These are phyloP conservation scores for Kryphioiulus occultus DNA, from an alignment of 2,888 invertebrate genomes.

Conservation along the genomic window DNA sequence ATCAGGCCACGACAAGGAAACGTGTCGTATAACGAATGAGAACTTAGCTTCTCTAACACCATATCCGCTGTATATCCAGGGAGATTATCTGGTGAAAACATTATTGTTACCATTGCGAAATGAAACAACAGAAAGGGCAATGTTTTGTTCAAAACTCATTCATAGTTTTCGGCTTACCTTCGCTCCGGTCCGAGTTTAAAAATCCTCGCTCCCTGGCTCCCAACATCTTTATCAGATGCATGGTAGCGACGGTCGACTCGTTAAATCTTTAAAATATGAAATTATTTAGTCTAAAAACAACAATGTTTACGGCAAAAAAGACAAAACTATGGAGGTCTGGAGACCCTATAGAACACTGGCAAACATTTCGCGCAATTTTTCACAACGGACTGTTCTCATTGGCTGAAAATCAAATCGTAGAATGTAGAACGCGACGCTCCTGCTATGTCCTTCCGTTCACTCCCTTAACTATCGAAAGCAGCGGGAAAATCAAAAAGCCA, in stretches of 20 bases:
- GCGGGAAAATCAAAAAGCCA: too few species aligned
- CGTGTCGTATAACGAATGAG: background rate
- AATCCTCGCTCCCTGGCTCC: background rate
- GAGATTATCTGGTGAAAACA: background rate
- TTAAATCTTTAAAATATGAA: background rate
- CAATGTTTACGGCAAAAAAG: too few species aligned
- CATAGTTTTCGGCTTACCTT: background rate
- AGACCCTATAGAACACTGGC: too few species aligned
- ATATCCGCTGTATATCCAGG: background rate
- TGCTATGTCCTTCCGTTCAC: background rate
- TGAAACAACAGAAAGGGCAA: background rate
- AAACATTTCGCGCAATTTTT: slow-evolving; percentile 3
- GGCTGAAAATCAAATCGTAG: background rate
- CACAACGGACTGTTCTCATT: background rate
- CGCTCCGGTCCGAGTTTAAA: background rate
- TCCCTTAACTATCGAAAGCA: too few species aligned
- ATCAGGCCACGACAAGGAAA: background rate
- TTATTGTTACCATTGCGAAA: background rate
- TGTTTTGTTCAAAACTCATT: background rate
- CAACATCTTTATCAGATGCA: background rate
- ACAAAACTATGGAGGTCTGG: too few species aligned
- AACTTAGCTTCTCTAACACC: background rate
- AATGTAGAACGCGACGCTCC: background rate
- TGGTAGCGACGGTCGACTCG: background rate
- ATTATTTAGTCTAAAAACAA: background rate